These are phyloP conservation scores for Cacatua alba DNA, from an alignment of 2,113 vertebrate species.

Conservation along the genomic window DNA sequence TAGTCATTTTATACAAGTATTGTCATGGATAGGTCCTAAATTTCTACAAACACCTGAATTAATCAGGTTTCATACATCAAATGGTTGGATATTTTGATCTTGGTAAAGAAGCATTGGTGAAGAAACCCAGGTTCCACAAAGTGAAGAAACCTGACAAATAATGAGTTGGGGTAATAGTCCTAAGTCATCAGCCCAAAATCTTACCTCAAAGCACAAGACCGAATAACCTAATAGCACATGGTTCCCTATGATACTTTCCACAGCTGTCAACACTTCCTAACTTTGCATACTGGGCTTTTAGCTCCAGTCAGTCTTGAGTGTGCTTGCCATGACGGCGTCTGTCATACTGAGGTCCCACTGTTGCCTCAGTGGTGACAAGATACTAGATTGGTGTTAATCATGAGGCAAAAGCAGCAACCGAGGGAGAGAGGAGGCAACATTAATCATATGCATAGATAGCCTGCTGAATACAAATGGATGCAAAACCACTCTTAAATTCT, in stretches of 20 bases:
- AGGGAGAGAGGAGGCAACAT: neutral
- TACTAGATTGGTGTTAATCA: neutral
- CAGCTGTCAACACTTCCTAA: neutral
- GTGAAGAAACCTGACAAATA: neutral
- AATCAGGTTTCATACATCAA: neutral
- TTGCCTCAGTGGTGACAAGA: conserved; percentile 1
- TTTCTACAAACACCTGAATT: neutral
- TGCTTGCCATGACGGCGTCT: neutral
- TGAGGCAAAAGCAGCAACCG: neutral
- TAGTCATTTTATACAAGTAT: neutral
- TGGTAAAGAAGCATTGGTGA: neutral
- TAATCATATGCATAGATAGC: neutral
- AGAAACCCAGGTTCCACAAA: neutral
- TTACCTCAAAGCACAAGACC: neutral
- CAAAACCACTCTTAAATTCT: neutral
- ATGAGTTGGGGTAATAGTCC: neutral
- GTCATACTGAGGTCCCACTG: neutral
- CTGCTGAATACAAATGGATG: neutral
- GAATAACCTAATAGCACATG: neutral
- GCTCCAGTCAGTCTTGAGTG: neutral
- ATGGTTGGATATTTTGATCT: neutral
- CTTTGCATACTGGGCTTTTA: neutral
- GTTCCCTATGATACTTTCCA: neutral
- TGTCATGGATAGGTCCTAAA: neutral
- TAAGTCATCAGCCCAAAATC: neutral